Evolutionary conservation across 2,797 vertebrate genomes (phyloP), one percentile per base, ranked within the genome.

Genomic region (Hypotaenidia okinawae): DNA sequence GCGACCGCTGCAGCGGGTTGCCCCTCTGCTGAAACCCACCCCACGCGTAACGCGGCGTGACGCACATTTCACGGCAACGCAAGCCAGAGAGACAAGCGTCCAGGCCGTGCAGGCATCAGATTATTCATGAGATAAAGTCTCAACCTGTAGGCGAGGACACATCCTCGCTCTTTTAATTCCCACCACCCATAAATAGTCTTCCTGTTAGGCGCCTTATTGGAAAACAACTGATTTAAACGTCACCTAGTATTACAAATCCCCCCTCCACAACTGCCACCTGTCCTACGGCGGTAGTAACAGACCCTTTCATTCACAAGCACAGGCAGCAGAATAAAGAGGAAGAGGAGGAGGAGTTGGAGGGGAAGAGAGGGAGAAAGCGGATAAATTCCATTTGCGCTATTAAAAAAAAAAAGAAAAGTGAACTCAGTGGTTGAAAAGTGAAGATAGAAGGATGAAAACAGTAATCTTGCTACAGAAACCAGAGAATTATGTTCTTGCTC

Each of bases 401-500:
- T 98, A 97, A 97, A 97, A 97, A 95, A 97, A 96, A 96, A 93
- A 30, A 96, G 96, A 97, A 96, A 94, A 97, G 97, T 98, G 97
- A 98, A 98, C 97, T 97, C 96, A 97, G 97, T 97, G 94, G 97
- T 97, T 98, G 98, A 97, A 97, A 97, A 98, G 97, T 98, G 97
- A 97, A 96, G 97, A 97, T 97, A 98, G 97, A 97, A 97, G 98
- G 98, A 98, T 98, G 98, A 98, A 98, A 98, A 98, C 98, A 98
- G 98, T 98, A 98, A 98, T 98, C 98, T 98, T 98, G 98, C 98
- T 97, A 98, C 96, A 98, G 98, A 98, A 98, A 98, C 97, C 97
- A 97, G 97, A 98, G 97, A 98, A 98, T 98, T 98, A 97, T 96
- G 97, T 96, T 98, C 97, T 97, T 97, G 95, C 93, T 96, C 96